A percentile compares a stretch with the other conserved stretches of the same genome.
phyloP scores from a whole-genome alignment of 2,888 invertebrate species.

The Trisateles emortualis region DNA sequence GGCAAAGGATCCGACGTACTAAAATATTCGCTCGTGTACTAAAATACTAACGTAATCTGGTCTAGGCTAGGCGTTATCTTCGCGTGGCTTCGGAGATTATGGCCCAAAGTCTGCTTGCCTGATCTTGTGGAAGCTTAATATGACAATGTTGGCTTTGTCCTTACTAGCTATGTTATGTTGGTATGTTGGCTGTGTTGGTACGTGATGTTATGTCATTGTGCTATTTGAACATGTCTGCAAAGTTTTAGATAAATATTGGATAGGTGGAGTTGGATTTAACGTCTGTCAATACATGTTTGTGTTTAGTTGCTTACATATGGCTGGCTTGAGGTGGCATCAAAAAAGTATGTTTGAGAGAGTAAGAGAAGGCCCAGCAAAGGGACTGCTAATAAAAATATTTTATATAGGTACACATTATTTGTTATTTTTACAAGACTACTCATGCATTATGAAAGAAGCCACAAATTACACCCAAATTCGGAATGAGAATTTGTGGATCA shows the following conservation, averaged over 20 bases:
- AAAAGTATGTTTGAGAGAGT: no score
- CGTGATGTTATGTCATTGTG: neutral
- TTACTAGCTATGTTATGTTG: constrained; percentile 9
- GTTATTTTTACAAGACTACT: no score
- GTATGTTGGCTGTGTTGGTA: constrained; percentile 5
- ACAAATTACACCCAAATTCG: no score
- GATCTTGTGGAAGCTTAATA: constrained; percentile 41
- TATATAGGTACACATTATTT: no score
- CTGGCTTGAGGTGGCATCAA: no score
- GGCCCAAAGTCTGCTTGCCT: constrained; percentile 26
- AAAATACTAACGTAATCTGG: constrained; percentile 44
- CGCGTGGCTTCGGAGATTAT: constrained; percentile 41
- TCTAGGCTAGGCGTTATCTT: constrained; percentile 44
- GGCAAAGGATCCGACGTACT: constrained; percentile 20
- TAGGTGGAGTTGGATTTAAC: no score
- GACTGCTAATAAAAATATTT: no score
- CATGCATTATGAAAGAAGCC: no score
- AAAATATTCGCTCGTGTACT: constrained; percentile 42
- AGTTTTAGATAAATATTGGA: neutral
- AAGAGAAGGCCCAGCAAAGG: no score
- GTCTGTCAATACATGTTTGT: no score
- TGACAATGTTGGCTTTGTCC: constrained; percentile 38
- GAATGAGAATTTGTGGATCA: no score
- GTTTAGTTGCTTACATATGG: no score
- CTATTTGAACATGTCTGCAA: neutral